Base-by-base conservation (phyloP, 2,888 invertebrate genomes). In the Aphelenchoides bicaudatus region DNA sequence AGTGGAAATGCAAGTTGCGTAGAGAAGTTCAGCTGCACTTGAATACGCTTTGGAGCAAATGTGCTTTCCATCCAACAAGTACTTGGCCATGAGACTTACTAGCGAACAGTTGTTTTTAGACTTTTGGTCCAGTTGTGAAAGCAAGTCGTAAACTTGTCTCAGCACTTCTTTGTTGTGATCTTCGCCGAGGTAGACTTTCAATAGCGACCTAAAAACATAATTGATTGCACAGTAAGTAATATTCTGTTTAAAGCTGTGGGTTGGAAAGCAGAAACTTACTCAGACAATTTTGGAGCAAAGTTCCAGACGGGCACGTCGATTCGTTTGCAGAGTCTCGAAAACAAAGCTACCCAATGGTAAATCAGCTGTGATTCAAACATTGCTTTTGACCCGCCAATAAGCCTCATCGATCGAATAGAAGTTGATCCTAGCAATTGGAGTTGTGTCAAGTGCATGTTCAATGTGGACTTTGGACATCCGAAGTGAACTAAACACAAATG, bases 331-430 rank as follows among this genome's bases (percentile, higher is more conserved):
- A 62, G 47, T 21, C 51, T 38, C 29, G 27, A 37, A 52, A 63
- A 64, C 0, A 62, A n/a, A 2, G 47, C 48, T n/a, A 62, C 19
- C 62, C 62, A 62, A 28, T 64, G 61, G 27, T 37, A 58, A 37
- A 51, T 51, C 4, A 58, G 29, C 31, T 30, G 19, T 2, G 6
- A 16, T 29, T 51, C 37, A 21, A 51, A 51, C 43, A 43, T 25
- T 39, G 39, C 43, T 2, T 51, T 34, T 3, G 52, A 51, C n/a
- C 43, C 27, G 39, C 4, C 19, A 16, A 51, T n/a, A 1, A 21
- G 19, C 8, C 48, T 13, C 52, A 51, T 51, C 10, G 52, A 37
- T 13, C 37, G 2, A n/a, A 16, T 23, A 16, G 52, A 51, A 19
- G 39, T 51, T 3, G 52, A 19, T 8, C 52, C 52, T 19, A 51